Evolutionary conservation across 2,113 vertebrate genomes (phyloP), one percentile per base, ranked within the genome.

Genomic region (Ceyx cyanopectus): DNA sequence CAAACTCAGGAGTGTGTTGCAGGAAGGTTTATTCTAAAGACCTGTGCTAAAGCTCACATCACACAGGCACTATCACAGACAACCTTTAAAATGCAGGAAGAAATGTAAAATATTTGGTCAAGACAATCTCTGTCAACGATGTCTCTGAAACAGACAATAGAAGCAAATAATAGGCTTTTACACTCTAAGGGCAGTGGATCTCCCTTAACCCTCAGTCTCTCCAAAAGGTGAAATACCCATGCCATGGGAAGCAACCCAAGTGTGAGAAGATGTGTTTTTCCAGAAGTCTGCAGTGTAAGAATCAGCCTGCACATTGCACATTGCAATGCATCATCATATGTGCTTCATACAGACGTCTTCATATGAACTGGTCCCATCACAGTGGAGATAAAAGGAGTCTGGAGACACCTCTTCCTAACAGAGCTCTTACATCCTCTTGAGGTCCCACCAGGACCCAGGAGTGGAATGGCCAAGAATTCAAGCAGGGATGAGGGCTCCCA

Each of bases 1-100:
- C 21, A 51, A 51, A 41, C 10, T 40, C 27, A 40, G 51, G 19
- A 83, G 53, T 0, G 0, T 29, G 24, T 56, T 6, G 0, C 37
- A 34, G 34, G 62, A 54, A 79, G 32, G 14, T 32, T 63, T 58
- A 16, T 60, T 54, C 30, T 43, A 24, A 27, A 84, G 62, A 46
- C 8, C 53, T 40, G 10, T 56, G 48, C 76, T 61, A 43, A 19
- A 61, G 26, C 51, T 61, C 13, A 48, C 13, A 32, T 66, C 76
- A 56, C 12, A 32, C 1, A 0, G 12, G 6, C 21, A n/a, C 29
- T 57, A 24, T 24, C 15, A 46, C 66, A 65, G 11, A 18, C 57
- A 67, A 62, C 40, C 32, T 81, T 67, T 62, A 51, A 86, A 82
- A 82, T 27, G 54, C 50, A 41, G 12, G 23, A 40, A 18, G 20